These are phyloP conservation scores for Oscheius sp. DNA, from an alignment of 2,888 invertebrate genomes.

Conservation along the genomic window DNA sequence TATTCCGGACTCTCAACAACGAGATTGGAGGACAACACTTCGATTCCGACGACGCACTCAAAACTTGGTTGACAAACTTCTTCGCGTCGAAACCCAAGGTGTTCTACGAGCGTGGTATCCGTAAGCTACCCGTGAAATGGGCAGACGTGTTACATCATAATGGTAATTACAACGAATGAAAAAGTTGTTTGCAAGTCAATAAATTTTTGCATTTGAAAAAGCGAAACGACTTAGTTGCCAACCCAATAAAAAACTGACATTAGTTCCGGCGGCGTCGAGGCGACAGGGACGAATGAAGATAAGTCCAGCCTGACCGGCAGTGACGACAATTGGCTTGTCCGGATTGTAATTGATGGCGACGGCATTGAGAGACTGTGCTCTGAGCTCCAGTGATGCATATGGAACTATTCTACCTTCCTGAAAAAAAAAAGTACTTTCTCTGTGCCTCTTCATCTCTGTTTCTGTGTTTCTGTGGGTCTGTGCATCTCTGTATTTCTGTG, in stretches of 20 bases:
- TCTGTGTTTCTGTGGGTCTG: not conserved
- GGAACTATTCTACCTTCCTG: not conserved
- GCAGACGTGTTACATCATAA: too few species aligned
- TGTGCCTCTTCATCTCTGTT: not conserved
- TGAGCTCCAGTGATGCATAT: conserved; percentile 21
- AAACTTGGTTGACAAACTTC: too few species aligned
- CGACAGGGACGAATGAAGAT: conserved; percentile 37
- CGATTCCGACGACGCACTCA: too few species aligned
- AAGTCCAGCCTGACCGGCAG: conserved; percentile 52
- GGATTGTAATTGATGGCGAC: conserved; percentile 21
- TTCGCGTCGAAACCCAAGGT: too few species aligned
- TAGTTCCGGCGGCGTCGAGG: conserved; percentile 11
- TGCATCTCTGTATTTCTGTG: conserved; percentile 15
- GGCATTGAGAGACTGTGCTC: conserved; percentile 30
- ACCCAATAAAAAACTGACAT: not conserved
- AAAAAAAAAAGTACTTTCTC: not conserved
- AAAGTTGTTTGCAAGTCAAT: too few species aligned
- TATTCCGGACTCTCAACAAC: too few species aligned
- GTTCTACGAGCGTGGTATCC: too few species aligned
- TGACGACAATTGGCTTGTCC: conserved; percentile 38
- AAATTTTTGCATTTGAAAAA: too few species aligned
- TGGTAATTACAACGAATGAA: too few species aligned
- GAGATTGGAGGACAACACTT: too few species aligned
- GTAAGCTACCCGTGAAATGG: too few species aligned
- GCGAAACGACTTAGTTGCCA: too few species aligned